Evolutionary conservation across 92 coral and sea anemone species (phyloP), one percentile per base, ranked within the genome.

Genomic region (Bergia puertoricense): DNA sequence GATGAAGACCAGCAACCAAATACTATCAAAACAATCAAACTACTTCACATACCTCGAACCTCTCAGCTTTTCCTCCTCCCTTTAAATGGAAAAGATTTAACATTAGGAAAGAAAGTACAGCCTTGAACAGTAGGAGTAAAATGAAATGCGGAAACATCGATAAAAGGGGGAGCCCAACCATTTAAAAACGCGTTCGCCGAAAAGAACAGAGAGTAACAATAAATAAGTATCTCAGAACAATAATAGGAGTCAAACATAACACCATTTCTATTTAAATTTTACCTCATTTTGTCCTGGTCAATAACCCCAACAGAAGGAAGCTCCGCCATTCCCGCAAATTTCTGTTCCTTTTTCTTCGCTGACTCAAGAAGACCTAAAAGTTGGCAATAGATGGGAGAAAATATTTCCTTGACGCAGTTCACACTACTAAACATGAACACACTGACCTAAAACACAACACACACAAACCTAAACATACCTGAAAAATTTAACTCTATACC

Each of bases 271-370:
- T 51, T 51, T 9, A 8, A 51, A 51, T 13, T 89, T 89, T 46
- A 96, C 99, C 99, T 91, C 99, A 97, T 97, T 84, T 97, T 97
- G 73, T 97, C 99, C 82, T 97, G 98, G 84, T 97, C 99, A 67
- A 97, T 96, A 16, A 97, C 91, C 66, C 98, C 98, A 59, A 97
- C 99, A 13, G 97, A 95, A 4, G 98, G 99, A 44, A 96, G 89
- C 59, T 90, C 93, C 14, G 98, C 90, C 38, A 94, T 93, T 16
- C 95, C 98, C 41, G 96, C 99, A 30, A 91, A 86, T 80, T 86
- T 90, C 69, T 77, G 90, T 73, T 91, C 96, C 72, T 79, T 92
- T 40, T 57, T 82, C 85, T 77, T 91, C 80, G 67, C 81, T 15
- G 93, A 42, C 81, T 95, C 92, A 78, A 96, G 85, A 76, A 96